A percentile compares a stretch with the other conserved stretches of the same genome.
These are phyloP conservation scores for Latrodectus elegans DNA, from an alignment of 2,888 invertebrate species.

Conservation along the genomic window DNA sequence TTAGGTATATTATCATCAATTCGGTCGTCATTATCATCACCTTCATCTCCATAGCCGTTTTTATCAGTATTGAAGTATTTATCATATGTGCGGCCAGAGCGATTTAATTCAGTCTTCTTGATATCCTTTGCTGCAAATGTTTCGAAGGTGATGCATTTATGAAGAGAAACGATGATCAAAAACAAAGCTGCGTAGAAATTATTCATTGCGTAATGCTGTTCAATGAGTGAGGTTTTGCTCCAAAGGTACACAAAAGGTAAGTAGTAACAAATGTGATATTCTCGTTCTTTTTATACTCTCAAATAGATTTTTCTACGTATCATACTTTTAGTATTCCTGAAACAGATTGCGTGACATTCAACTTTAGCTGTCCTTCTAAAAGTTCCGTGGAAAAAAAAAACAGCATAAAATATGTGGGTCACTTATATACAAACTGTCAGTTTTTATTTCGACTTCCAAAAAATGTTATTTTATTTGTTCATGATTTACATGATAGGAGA, in stretches of 20 bases:
- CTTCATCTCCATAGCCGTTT: conserved; percentile 34
- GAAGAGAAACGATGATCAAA: not conserved
- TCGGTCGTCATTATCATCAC: conserved; percentile 32
- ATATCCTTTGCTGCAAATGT: not conserved
- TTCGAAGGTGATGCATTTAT: not conserved
- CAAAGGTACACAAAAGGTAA: no score
- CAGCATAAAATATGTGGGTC: conserved; percentile 16
- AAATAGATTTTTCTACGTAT: not conserved
- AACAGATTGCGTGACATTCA: conserved; percentile 16
- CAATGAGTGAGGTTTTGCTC: no score
- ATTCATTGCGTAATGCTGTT: no score
- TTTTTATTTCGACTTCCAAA: conserved; percentile 11
- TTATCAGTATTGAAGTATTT: not conserved
- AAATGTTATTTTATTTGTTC: conserved; percentile 28
- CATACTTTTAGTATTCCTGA: conserved; percentile 13
- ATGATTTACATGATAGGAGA: conserved; percentile 12
- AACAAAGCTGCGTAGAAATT: not conserved
- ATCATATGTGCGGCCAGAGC: conserved; percentile 25
- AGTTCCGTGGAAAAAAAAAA: conserved; percentile 35
- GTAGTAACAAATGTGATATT: no score
- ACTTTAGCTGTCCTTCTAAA: not conserved
- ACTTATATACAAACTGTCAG: conserved; percentile 20
- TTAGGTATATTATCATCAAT: not conserved
- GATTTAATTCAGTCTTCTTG: not conserved
- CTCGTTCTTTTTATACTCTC: conserved; percentile 19